A percentile compares a stretch with the other conserved stretches of the same genome.
These are phyloP conservation scores for Timema podura DNA, from an alignment of 2,888 invertebrate species.

Conservation along the genomic window DNA sequence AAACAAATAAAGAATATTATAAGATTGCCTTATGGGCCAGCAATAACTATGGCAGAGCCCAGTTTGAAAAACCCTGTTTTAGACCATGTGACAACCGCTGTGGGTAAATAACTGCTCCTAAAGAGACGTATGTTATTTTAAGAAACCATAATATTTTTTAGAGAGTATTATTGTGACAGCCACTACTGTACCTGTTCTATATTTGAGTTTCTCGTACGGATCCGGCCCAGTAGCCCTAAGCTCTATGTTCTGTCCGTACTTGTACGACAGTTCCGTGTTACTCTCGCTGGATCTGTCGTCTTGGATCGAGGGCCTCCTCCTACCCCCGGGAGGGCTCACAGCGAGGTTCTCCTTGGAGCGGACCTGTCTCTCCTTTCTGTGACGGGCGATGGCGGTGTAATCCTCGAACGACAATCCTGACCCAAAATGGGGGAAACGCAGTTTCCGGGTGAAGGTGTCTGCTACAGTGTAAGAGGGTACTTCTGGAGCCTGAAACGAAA, in stretches of 20 bases:
- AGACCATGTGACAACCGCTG: too few species aligned
- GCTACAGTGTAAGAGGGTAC: too few species aligned
- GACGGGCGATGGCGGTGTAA: constrained; percentile 44
- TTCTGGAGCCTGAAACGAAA: too few species aligned
- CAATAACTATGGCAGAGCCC: too few species aligned
- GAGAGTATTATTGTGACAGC: too few species aligned
- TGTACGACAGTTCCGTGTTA: constrained; percentile 32
- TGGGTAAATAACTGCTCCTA: too few species aligned
- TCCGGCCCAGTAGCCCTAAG: constrained; percentile 46
- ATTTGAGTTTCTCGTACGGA: constrained; percentile 48
- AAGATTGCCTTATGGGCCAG: too few species aligned
- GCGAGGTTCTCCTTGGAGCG: background rate
- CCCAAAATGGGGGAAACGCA: constrained; percentile 34
- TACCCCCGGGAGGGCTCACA: background rate
- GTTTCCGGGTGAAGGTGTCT: constrained; percentile 24
- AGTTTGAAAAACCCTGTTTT: too few species aligned
- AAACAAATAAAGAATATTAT: too few species aligned
- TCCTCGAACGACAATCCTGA: constrained; percentile 44
- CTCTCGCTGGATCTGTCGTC: constrained; percentile 18
- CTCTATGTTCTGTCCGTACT: constrained; percentile 41
- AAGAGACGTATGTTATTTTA: too few species aligned
- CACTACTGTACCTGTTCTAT: constrained; percentile 42
- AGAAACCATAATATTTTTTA: too few species aligned
- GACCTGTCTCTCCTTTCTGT: constrained; percentile 37
- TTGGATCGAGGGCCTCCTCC: background rate